phyloP scores from a whole-genome alignment of 2,113 vertebrate genomes.

The Limanda limanda region DNA sequence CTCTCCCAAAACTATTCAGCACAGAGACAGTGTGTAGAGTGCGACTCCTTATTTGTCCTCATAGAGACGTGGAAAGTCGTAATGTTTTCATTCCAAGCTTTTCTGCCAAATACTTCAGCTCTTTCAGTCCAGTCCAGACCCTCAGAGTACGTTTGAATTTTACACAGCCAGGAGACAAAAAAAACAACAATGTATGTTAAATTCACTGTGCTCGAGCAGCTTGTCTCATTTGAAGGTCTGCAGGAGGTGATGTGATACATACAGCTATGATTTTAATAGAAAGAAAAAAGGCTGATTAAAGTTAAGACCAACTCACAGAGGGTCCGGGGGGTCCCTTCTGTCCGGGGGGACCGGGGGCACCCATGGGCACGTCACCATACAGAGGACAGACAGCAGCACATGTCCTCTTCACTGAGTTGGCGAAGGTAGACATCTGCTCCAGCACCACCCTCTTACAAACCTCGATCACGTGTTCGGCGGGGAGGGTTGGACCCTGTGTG shows the following conservation, averaged over 20 bases:
- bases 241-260: conserved; percentile 22
- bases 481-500: conserved; percentile 75
- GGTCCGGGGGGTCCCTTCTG: conserved; percentile 78
- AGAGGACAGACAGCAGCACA: conserved; percentile 81
- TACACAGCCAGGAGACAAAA: conserved; percentile 50
- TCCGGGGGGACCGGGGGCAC: conserved; percentile 74
- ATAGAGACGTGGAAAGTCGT: conserved; percentile 82
- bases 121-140: conserved; percentile 42
- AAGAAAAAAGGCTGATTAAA: background rate
- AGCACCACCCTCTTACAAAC: conserved; percentile 82
- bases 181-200: conserved; percentile 62
- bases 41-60: conserved; percentile 80
- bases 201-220: conserved; percentile 5
- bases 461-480: conserved; percentile 80
- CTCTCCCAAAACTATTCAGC: conserved; percentile 75
- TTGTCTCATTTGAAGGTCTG: conserved; percentile 40
- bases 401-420: conserved; percentile 82
- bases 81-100: conserved; percentile 80
- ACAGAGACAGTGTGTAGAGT: conserved; percentile 75
- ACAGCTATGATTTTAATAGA: conserved; percentile 16
- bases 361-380: conserved; percentile 81
- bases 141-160: conserved; percentile 70
- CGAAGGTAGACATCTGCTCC: conserved; percentile 85
- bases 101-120: conserved; percentile 77
- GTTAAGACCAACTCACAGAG: conserved; percentile 69